Evolutionary conservation across 2,797 vertebrate species (phyloP).

Genomic region (Anguilla megastoma): DNA sequence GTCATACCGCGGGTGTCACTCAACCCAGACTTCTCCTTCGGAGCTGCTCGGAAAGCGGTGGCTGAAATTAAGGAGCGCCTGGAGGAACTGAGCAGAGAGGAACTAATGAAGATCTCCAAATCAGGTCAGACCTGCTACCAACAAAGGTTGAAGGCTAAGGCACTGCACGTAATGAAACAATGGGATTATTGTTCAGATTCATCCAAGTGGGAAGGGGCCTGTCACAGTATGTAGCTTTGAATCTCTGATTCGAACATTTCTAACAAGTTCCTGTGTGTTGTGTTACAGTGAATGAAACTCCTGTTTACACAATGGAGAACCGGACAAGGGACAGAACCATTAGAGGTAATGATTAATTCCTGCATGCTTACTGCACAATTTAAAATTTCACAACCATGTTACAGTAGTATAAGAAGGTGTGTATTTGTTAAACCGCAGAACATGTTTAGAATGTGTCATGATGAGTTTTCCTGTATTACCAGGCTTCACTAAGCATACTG

Average conservation of each 20-base stretch:
- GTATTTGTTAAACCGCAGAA: not conserved
- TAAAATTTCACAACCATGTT: not conserved
- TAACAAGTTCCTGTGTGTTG: not conserved
- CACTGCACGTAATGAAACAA: not conserved
- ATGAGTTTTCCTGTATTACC: not conserved
- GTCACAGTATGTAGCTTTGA: not conserved
- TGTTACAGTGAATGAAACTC: conserved; percentile 75
- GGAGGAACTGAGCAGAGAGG: conserved; percentile 76
- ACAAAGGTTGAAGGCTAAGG: not conserved
- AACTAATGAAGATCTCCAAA: conserved; percentile 75
- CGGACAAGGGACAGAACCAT: conserved; percentile 70
- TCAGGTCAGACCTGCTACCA: conserved; percentile 64
- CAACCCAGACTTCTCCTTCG: conserved; percentile 79
- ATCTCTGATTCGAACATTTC: not conserved
- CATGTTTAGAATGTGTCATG: not conserved
- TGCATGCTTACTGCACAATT: not conserved
- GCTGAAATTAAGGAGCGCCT: conserved; percentile 76
- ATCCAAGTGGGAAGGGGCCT: not conserved
- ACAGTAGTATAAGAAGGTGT: not conserved
- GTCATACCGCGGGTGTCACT: conserved; percentile 74
- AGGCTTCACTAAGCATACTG: not conserved
- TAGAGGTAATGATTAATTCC: conserved; percentile 64
- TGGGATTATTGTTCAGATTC: not conserved
- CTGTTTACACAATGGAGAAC: conserved; percentile 75
- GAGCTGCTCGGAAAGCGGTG: conserved; percentile 74